Percentiles rank a stretch among this genome's conserved stretches.
Evolutionary conservation across 2,797 vertebrate genomes (phyloP).

Genomic region (Brachyalestes nurse): DNA sequence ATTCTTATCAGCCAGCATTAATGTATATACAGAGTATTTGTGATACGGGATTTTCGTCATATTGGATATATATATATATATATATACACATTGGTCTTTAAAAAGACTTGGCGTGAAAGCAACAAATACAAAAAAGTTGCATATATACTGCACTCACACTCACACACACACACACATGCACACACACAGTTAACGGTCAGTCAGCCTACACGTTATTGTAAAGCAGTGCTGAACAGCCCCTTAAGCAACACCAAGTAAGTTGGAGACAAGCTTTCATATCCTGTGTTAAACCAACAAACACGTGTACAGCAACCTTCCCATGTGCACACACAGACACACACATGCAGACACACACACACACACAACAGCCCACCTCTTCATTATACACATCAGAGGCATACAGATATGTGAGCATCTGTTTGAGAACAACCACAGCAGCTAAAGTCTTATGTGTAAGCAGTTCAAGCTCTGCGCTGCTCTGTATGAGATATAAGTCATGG

Average conservation of each 20-base stretch:
- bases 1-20: too few relatives aligned
- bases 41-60: too few relatives aligned
- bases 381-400: too few relatives aligned
- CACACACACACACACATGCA: background rate
- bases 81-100: background rate
- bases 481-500: too few relatives aligned
- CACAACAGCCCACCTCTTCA: too few relatives aligned
- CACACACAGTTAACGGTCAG: background rate
- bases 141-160: too few relatives aligned
- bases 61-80: background rate
- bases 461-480: too few relatives aligned
- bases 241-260: background rate
- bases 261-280: slow-evolving; percentile 1
- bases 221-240: background rate
- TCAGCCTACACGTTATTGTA: background rate
- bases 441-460: too few relatives aligned
- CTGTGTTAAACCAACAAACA: slow-evolving; percentile 18
- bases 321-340: background rate
- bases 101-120: too few relatives aligned
- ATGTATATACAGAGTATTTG: slow-evolving; percentile 86
- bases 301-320: background rate
- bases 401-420: too few relatives aligned
- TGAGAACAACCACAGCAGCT: too few relatives aligned
- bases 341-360: background rate
- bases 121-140: too few relatives aligned